A percentile compares a stretch with the other conserved stretches of the same genome.
Evolutionary conservation across 2,113 vertebrate species (phyloP).

Genomic region (Mustela lutreola): DNA sequence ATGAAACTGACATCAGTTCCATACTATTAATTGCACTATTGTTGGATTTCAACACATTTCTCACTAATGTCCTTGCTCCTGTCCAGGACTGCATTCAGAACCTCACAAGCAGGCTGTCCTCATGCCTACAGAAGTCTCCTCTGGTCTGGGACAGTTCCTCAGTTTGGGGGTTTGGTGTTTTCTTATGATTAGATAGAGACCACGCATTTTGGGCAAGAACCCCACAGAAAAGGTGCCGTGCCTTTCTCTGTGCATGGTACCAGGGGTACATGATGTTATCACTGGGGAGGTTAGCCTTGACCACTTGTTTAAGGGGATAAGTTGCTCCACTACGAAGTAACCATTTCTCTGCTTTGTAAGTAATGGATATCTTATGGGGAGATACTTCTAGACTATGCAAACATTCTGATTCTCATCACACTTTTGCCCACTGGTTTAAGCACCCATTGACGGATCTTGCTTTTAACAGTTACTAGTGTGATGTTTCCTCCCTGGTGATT

Average conservation of each 20-base stretch:
- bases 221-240: rapidly evolving
- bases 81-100: background rate
- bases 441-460: background rate
- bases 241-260: background rate
- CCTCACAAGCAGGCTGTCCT: background rate
- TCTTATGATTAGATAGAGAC: background rate
- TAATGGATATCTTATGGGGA: background rate
- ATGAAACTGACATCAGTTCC: background rate
- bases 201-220: background rate
- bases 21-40: background rate
- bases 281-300: background rate
- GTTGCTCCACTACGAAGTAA: background rate
- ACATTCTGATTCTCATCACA: background rate
- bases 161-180: background rate
- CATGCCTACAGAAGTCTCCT: background rate
- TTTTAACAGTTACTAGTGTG: too few relatives aligned
- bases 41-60: background rate
- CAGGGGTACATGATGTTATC: background rate
- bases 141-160: background rate
- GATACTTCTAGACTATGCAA: background rate
- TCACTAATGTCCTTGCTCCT: background rate
- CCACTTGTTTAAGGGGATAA: background rate
- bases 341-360: background rate
- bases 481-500: too few relatives aligned
- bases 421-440: background rate